A percentile compares a stretch with the other conserved stretches of the same genome.
These are phyloP conservation scores for Metopolophium dirhodum DNA, from an alignment of 1,140 invertebrate genomes.

Conservation along the genomic window DNA sequence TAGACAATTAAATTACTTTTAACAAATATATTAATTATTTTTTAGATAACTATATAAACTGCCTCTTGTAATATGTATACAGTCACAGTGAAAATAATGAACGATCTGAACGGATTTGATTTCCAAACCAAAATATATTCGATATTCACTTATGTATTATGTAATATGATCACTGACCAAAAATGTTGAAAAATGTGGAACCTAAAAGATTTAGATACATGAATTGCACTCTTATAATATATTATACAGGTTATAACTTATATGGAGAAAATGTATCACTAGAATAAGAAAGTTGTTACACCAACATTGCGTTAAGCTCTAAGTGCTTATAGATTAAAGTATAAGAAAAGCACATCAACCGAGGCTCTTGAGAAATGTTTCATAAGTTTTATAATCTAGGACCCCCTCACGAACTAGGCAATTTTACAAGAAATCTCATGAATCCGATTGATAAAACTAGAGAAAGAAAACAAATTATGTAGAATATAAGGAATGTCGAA, in stretches of 20 bases:
- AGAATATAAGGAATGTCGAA: background rate
- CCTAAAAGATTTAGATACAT: background rate
- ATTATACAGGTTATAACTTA: background rate
- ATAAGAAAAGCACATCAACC: background rate
- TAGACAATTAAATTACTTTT: background rate
- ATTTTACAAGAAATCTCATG: background rate
- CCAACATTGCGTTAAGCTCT: background rate
- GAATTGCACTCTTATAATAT: background rate
- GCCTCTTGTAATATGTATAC: background rate
- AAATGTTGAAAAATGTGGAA: background rate
- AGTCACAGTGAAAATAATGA: background rate
- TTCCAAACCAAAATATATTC: background rate
- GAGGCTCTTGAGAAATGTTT: background rate
- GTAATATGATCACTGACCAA: too few relatives aligned
- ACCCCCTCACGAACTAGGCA: too few relatives aligned
- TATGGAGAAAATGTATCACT: background rate
- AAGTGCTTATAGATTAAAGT: constrained; percentile 30
- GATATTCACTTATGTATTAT: background rate
- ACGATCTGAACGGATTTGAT: background rate
- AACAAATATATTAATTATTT: background rate
- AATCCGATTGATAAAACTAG: background rate
- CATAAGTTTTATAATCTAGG: background rate
- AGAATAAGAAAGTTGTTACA: constrained; percentile 16
- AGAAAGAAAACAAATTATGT: background rate
- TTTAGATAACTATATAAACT: background rate